Conservation (phyloP, 2,888 invertebrate species). For the Ormia ochracea region DNA sequence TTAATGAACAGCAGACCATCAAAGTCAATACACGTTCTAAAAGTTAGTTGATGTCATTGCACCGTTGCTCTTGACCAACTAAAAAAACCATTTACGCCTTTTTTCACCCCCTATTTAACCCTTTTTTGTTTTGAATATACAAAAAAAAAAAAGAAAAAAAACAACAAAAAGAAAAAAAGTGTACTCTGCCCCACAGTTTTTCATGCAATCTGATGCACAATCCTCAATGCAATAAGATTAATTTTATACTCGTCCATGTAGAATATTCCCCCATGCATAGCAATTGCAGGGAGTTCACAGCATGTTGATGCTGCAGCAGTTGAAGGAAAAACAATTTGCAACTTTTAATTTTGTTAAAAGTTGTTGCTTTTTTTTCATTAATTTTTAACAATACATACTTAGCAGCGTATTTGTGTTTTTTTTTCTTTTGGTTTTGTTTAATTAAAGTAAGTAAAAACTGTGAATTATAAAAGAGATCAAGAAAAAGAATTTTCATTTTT, state of each 20-base stretch:
- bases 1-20: not conserved
- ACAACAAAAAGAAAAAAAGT: no score
- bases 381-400: not conserved
- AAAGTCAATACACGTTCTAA: not conserved
- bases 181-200: not conserved
- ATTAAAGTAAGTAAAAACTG: not conserved
- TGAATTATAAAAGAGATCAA: not conserved
- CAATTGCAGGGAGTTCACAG: not conserved
- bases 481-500: not conserved
- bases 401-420: not conserved
- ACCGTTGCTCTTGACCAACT: conserved; percentile 47
- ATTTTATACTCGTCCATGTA: conserved; percentile 14
- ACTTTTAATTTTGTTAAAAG: conserved; percentile 46
- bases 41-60: not conserved
- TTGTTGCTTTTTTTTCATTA: not conserved
- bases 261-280: conserved; percentile 40
- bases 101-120: not conserved
- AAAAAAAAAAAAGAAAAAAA: no score
- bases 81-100: not conserved
- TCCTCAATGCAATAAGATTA: conserved; percentile 45
- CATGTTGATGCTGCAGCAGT: conserved; percentile 31
- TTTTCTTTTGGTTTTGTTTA: not conserved
- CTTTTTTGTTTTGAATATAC: not conserved
- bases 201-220: conserved; percentile 21
- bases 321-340: conserved; percentile 33